Conservation (phyloP, 2,888 invertebrate genomes). For the Patella ulyssiponensis region DNA sequence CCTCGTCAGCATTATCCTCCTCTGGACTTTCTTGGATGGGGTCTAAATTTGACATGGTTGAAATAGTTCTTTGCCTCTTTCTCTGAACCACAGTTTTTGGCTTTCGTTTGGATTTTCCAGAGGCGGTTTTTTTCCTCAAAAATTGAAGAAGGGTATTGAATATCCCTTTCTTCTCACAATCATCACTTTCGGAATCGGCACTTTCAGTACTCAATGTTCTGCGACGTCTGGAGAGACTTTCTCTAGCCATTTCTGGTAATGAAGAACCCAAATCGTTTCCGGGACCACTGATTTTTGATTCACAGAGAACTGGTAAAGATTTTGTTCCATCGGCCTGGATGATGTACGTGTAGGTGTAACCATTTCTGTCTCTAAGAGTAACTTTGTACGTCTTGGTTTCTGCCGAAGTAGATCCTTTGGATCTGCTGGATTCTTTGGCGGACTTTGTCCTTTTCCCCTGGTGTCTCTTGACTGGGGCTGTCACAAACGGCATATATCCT, state of each 20-base stretch:
- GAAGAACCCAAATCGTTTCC: constrained; percentile 25
- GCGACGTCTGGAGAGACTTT: constrained; percentile 18
- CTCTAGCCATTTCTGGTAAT: constrained; percentile 33
- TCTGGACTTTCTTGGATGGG: constrained; percentile 66
- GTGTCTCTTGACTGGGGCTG: constrained; percentile 50
- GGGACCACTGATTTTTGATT: constrained; percentile 43
- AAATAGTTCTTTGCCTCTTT: constrained; percentile 64
- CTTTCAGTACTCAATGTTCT: constrained; percentile 22
- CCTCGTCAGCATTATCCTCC: constrained; percentile 59
- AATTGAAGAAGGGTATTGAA: constrained; percentile 59
- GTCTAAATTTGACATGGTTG: constrained; percentile 65
- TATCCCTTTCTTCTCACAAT: constrained; percentile 60
- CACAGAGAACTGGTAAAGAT: constrained; percentile 58
- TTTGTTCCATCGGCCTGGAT: constrained; percentile 63
- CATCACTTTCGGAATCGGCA: constrained; percentile 35
- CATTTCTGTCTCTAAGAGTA: constrained; percentile 61
- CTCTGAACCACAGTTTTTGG: constrained; percentile 54
- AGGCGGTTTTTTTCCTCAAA: constrained; percentile 50
- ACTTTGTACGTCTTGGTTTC: constrained; percentile 62
- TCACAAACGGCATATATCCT: constrained; percentile 67
- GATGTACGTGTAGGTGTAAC: constrained; percentile 63
- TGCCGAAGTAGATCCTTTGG: constrained; percentile 18
- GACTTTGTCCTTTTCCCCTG: constrained; percentile 51
- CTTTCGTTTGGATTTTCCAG: constrained; percentile 61
- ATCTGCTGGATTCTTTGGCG: constrained; percentile 39